These are phyloP conservation scores for Marisa cornuarietis DNA, from an alignment of 1,140 invertebrate species.

Conservation along the genomic window DNA sequence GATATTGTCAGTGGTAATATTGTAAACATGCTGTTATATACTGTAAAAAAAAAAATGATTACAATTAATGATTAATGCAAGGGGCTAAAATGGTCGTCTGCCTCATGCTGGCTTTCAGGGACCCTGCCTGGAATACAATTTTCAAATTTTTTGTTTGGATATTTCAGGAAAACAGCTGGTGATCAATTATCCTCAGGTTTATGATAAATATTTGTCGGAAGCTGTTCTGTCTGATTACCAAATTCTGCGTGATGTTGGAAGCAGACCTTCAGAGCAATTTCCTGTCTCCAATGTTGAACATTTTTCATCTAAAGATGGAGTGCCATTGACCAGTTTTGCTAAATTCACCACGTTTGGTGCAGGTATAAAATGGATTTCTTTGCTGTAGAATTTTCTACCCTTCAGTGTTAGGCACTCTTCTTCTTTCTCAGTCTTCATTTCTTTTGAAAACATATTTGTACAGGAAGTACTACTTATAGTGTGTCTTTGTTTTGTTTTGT, in stretches of 20 bases:
- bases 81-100: too few relatives aligned
- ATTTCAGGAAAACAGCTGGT: constrained; percentile 71
- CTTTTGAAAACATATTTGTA: too few relatives aligned
- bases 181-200: constrained; percentile 80
- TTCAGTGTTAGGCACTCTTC: too few relatives aligned
- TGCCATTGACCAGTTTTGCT: constrained; percentile 80
- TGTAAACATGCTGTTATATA: too few relatives aligned
- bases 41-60: too few relatives aligned
- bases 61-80: too few relatives aligned
- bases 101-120: not conserved
- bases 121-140: not conserved
- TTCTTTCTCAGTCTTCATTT: too few relatives aligned
- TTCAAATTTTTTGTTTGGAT: not conserved
- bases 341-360: constrained; percentile 79
- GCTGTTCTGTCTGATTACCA: constrained; percentile 69
- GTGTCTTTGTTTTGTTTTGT: too few relatives aligned
- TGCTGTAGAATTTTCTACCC: too few relatives aligned
- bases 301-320: constrained; percentile 71
- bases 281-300: constrained; percentile 73
- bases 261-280: constrained; percentile 69
- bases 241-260: constrained; percentile 71
- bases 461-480: too few relatives aligned
- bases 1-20: too few relatives aligned
- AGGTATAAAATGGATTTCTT: constrained; percentile 39
- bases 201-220: constrained; percentile 71